phyloP scores from a whole-genome alignment of 2,113 vertebrate species.

The Archilochus colubris region DNA sequence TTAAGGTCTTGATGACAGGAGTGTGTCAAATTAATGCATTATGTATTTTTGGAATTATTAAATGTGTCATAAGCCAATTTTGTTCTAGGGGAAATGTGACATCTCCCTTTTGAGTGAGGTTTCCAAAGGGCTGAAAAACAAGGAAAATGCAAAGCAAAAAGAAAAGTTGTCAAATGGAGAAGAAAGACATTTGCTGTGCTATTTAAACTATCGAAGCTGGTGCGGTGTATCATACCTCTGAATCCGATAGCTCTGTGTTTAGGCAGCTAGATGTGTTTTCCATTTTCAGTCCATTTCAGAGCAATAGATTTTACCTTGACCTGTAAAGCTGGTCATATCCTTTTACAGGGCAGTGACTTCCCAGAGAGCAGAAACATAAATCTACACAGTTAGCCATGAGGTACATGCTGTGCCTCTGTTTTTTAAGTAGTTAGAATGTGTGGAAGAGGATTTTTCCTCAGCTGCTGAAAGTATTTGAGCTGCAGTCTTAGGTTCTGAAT shows the following conservation, averaged over 20 bases:
- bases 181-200: background rate
- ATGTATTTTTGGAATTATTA: conserved; percentile 34
- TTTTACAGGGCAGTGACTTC: conserved; percentile 6
- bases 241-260: background rate
- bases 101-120: conserved; percentile 16
- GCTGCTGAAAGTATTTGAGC: conserved; percentile 11
- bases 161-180: conserved; percentile 21
- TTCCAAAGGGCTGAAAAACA: conserved; percentile 36
- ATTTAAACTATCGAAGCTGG: background rate
- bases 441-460: background rate
- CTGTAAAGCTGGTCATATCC: background rate
- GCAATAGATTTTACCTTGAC: conserved; percentile 1
- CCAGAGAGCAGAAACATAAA: conserved; percentile 7
- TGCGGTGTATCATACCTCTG: background rate
- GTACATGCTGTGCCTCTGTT: conserved; percentile 1
- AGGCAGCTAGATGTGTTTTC: background rate
- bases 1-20: conserved; percentile 26
- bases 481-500: background rate
- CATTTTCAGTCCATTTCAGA: background rate
- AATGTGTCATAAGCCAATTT: conserved; percentile 53
- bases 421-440: background rate
- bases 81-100: conserved; percentile 33
- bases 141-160: conserved; percentile 27
- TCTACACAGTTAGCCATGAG: background rate
- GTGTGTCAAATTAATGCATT: conserved; percentile 37